Percentiles rank a stretch among this genome's conserved stretches.
Conservation (phyloP, 2,888 invertebrate genomes). For the Microctonus hyperodae region DNA sequence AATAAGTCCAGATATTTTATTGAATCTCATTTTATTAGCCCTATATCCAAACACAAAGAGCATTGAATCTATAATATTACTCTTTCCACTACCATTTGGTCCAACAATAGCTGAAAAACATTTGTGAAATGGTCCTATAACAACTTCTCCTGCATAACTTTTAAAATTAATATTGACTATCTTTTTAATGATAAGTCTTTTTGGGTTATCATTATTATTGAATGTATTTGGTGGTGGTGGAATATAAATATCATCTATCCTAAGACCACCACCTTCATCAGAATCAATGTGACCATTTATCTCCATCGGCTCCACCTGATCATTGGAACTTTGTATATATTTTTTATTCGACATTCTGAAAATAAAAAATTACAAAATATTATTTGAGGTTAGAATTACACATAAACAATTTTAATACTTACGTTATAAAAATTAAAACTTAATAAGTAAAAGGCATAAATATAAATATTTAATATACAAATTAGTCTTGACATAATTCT, state of each 20-base stretch:
- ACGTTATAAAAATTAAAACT: too few relatives aligned
- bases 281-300: neutral
- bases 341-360: conserved; percentile 34
- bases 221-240: conserved; percentile 77
- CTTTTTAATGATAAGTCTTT: conserved; percentile 87
- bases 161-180: conserved; percentile 96
- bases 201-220: conserved; percentile 75
- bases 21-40: conserved; percentile 93
- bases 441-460: too few relatives aligned
- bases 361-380: too few relatives aligned
- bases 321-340: conserved; percentile 31
- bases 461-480: too few relatives aligned
- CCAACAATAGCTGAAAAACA: conserved; percentile 97
- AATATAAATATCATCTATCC: conserved; percentile 82
- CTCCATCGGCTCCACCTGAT: conserved; percentile 19
- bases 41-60: conserved; percentile 98
- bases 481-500: too few relatives aligned
- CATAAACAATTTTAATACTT: too few relatives aligned
- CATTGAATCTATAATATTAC: conserved; percentile 99
- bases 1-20: conserved; percentile 90
- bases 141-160: conserved; percentile 87
- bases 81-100: conserved; percentile 99
- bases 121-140: conserved; percentile 96
- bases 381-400: too few relatives aligned
- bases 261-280: conserved; percentile 69